Percentiles rank a stretch among this genome's conserved stretches.
Evolutionary conservation across 2,113 vertebrate genomes (phyloP).

Genomic region (Mola mola): DNA sequence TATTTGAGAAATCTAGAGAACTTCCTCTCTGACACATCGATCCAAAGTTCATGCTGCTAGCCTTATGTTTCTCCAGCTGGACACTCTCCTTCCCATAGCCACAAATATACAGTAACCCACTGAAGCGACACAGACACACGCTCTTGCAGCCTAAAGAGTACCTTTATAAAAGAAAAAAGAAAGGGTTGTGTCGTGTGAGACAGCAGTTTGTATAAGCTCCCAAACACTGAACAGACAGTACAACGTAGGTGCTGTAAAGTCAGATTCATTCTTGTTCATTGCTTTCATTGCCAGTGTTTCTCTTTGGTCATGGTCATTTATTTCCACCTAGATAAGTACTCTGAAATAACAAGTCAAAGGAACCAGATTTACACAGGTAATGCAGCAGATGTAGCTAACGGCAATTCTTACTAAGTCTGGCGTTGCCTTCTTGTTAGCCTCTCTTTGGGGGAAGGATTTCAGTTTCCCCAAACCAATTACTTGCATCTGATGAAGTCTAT

Average conservation of each 20-base stretch:
- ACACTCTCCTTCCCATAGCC: conserved; percentile 53
- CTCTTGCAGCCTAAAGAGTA: conserved; percentile 25
- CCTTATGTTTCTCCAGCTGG: conserved; percentile 84
- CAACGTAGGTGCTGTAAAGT: no score
- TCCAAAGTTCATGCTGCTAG: conserved; percentile 73
- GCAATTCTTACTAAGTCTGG: no score
- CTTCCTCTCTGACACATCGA: conserved; percentile 77
- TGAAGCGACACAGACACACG: conserved; percentile 24
- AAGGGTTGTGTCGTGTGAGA: background rate
- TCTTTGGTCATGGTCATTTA: no score
- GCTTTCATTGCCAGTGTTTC: no score
- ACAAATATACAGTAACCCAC: conserved; percentile 52
- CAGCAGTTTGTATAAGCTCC: no score
- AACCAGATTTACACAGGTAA: no score
- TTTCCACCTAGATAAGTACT: no score
- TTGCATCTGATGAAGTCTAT: background rate
- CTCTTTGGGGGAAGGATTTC: background rate
- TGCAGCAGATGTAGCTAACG: no score
- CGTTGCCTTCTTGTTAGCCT: no score
- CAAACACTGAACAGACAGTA: no score
- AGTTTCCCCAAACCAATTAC: background rate
- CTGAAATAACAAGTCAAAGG: no score
- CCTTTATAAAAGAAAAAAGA: background rate
- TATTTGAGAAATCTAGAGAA: conserved; percentile 67
- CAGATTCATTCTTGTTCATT: no score